phyloP scores from a whole-genome alignment of 2,888 invertebrate genomes.

The Leptogaster cylindrica region DNA sequence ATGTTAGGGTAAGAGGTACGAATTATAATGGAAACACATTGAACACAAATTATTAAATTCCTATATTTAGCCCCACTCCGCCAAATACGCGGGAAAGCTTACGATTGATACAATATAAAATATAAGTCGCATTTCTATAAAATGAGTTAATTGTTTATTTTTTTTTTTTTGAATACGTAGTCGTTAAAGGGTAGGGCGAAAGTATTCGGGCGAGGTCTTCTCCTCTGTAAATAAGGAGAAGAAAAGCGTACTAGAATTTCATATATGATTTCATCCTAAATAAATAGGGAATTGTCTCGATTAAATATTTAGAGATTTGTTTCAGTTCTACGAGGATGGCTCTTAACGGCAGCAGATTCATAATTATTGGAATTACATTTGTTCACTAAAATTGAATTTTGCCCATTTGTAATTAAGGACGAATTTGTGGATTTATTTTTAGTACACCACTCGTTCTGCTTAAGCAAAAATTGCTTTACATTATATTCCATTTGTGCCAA shows the following conservation, averaged over 20 bases:
- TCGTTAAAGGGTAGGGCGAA: constrained; percentile 2
- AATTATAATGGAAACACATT: no score
- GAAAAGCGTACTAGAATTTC: constrained; percentile 21
- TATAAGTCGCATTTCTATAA: constrained; percentile 3
- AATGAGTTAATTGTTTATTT: constrained; percentile 13
- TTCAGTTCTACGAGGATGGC: constrained; percentile 58
- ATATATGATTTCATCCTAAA: constrained; percentile 18
- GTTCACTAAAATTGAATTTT: constrained; percentile 16
- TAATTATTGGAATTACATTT: constrained; percentile 35
- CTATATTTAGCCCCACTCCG: constrained; percentile 12
- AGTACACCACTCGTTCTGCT: constrained; percentile 64
- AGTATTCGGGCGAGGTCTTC: not conserved
- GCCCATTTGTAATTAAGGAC: not conserved
- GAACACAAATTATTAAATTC: not conserved
- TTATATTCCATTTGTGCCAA: constrained; percentile 78
- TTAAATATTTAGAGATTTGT: constrained; percentile 59
- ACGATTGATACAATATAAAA: constrained; percentile 12
- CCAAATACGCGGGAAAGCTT: constrained; percentile 15
- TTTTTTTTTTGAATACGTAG: constrained; percentile 2
- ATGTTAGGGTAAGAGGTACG: no score
- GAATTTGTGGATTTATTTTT: constrained; percentile 48
- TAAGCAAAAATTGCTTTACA: constrained; percentile 76
- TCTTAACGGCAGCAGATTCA: constrained; percentile 2
- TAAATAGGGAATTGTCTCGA: not conserved
- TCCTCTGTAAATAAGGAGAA: constrained; percentile 24